These are phyloP conservation scores for Shargacucullia verbasci DNA, from an alignment of 2,888 invertebrate genomes.

Conservation along the genomic window DNA sequence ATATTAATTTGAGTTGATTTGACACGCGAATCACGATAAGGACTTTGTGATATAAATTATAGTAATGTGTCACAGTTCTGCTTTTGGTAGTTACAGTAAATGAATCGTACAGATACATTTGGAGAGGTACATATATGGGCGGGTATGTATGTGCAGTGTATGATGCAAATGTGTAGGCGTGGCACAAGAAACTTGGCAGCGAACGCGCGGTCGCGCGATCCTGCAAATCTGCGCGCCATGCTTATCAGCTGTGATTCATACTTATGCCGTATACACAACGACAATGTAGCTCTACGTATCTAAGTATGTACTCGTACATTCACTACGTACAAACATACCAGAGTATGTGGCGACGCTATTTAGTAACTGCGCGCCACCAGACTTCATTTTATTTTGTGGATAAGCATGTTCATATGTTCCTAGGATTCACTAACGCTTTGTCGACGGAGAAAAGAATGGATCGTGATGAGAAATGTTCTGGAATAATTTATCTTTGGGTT, in stretches of 20 bases:
- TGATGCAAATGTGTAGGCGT: slow-evolving; percentile 83
- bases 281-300: slow-evolving; percentile 55
- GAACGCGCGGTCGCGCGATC: slow-evolving; percentile 73
- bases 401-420: slow-evolving; percentile 80
- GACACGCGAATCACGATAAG: slow-evolving; percentile 54
- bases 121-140: slow-evolving; percentile 46
- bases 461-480: slow-evolving; percentile 83
- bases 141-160: slow-evolving; percentile 71
- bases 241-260: slow-evolving; percentile 87
- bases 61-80: slow-evolving; percentile 23
- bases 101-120: slow-evolving; percentile 28
- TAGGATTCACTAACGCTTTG: slow-evolving; percentile 81
- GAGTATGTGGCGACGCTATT: slow-evolving; percentile 70
- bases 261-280: slow-evolving; percentile 67
- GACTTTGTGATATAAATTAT: slow-evolving; percentile 35
- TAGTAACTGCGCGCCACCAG: slow-evolving; percentile 72
- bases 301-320: slow-evolving; percentile 52
- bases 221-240: slow-evolving; percentile 82
- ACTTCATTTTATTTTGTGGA: slow-evolving; percentile 81
- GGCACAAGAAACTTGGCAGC: slow-evolving; percentile 83
- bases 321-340: slow-evolving; percentile 60
- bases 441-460: slow-evolving; percentile 80
- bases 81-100: slow-evolving; percentile 29
- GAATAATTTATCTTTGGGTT: slow-evolving; percentile 85
- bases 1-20: slow-evolving; percentile 63